phyloP scores from a whole-genome alignment of 2,797 vertebrate genomes.

The Rhinella marina region DNA sequence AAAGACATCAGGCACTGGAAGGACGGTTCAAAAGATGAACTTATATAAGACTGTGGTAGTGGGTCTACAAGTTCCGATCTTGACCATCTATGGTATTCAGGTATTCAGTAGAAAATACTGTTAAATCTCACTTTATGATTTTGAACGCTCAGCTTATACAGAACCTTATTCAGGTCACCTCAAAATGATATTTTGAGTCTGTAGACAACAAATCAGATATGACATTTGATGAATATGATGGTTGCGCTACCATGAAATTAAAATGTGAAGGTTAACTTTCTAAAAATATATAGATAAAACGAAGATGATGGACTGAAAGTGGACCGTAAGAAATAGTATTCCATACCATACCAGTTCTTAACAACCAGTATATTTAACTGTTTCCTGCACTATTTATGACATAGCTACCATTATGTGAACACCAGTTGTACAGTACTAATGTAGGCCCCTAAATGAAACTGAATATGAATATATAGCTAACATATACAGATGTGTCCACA shows the following conservation, averaged over 20 bases:
- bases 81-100: not conserved
- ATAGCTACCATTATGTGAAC: not conserved
- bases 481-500: too few species aligned
- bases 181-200: not conserved
- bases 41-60: not conserved
- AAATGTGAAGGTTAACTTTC: constrained; percentile 25
- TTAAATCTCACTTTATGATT: not conserved
- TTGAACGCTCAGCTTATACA: not conserved
- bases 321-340: not conserved
- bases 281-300: constrained; percentile 22
- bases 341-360: not conserved
- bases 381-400: not conserved
- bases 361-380: not conserved
- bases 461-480: too few species aligned
- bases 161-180: not conserved
- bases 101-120: not conserved
- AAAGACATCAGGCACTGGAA: not conserved
- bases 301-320: not conserved
- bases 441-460: too few species aligned
- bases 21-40: not conserved
- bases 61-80: not conserved
- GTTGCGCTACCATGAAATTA: constrained; percentile 5
- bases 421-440: not conserved
- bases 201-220: constrained; percentile 10
- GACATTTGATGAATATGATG: constrained; percentile 11